A percentile compares a stretch with the other conserved stretches of the same genome.
These are phyloP conservation scores for Scylla paramamosain DNA, from an alignment of 1,140 invertebrate genomes.

Conservation along the genomic window DNA sequence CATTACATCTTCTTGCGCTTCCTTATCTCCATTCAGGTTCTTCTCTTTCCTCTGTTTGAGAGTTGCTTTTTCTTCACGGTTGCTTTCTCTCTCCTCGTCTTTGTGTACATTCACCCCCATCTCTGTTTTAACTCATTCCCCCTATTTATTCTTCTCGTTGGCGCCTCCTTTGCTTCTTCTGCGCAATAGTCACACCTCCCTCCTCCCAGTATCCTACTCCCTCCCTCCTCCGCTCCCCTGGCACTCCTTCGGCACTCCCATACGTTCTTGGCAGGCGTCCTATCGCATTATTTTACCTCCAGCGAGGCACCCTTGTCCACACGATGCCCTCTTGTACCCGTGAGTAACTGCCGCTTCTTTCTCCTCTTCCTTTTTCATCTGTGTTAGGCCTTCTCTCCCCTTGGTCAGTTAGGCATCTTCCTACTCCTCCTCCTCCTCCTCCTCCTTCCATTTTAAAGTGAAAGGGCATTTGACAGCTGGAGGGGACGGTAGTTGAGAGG, in stretches of 20 bases:
- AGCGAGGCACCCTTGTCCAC: slow-evolving; percentile 8
- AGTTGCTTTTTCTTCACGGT: no score
- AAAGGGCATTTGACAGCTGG: no score
- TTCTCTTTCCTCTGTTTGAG: no score
- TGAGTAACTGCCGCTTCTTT: neutral
- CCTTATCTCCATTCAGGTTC: no score
- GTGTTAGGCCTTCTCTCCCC: no score
- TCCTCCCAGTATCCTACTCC: neutral
- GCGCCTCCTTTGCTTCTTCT: neutral
- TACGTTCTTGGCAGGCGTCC: neutral
- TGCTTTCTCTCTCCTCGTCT: no score
- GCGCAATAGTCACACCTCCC: neutral
- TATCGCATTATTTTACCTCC: neutral
- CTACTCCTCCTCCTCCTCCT: no score
- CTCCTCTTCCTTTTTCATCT: neutral
- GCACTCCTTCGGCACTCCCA: neutral
- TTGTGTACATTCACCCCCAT: neutral
- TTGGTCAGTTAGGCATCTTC: no score
- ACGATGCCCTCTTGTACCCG: neutral
- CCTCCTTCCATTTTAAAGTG: no score
- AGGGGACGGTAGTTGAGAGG: no score
- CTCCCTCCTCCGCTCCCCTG: neutral
- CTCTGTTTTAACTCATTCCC: neutral
- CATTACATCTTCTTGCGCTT: no score
- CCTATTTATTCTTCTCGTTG: neutral